A percentile compares a stretch with the other conserved stretches of the same genome.
These are phyloP conservation scores for Apoderus coryli DNA, from an alignment of 2,888 invertebrate species.

Conservation along the genomic window DNA sequence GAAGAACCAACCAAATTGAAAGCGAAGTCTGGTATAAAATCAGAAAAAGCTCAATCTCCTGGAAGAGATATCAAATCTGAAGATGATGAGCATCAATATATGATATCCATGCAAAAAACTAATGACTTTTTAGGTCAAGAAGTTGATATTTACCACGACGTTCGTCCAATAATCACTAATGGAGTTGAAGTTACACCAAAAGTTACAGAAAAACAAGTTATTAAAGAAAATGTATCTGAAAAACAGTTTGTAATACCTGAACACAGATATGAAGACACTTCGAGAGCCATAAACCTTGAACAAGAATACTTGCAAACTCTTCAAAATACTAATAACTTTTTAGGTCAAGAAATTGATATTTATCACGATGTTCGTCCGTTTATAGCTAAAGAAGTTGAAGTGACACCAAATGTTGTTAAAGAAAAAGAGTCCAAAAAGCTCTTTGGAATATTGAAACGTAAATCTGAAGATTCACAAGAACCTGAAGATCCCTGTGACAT, in stretches of 20 bases:
- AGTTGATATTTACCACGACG: slow-evolving; percentile 18
- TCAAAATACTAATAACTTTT: slow-evolving; percentile 12
- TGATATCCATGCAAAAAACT: not conserved
- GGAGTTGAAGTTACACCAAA: slow-evolving; percentile 8
- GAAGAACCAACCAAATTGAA: too few species aligned
- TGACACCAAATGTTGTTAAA: slow-evolving; percentile 1
- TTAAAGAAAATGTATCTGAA: too few species aligned
- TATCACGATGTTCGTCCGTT: slow-evolving; percentile 17
- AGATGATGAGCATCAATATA: too few species aligned
- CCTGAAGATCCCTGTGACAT: slow-evolving; percentile 10
- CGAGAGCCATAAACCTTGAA: too few species aligned
- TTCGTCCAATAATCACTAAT: slow-evolving; percentile 12
- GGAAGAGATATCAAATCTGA: too few species aligned
- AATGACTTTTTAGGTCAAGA: slow-evolving; percentile 13
- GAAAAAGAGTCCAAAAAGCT: slow-evolving; percentile 6
- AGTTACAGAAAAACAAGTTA: slow-evolving; percentile 6
- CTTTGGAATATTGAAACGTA: slow-evolving; percentile 11
- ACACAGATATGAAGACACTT: too few species aligned
- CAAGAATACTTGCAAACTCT: not conserved
- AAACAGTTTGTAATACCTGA: too few species aligned
- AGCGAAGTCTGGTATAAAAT: too few species aligned
- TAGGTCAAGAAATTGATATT: slow-evolving; percentile 14
- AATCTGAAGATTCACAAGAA: not conserved
- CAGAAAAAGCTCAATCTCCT: too few species aligned
- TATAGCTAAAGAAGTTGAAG: slow-evolving; percentile 5